Evolutionary conservation across 2,797 vertebrate species (phyloP).

Genomic region (Alexandromys oeconomus): DNA sequence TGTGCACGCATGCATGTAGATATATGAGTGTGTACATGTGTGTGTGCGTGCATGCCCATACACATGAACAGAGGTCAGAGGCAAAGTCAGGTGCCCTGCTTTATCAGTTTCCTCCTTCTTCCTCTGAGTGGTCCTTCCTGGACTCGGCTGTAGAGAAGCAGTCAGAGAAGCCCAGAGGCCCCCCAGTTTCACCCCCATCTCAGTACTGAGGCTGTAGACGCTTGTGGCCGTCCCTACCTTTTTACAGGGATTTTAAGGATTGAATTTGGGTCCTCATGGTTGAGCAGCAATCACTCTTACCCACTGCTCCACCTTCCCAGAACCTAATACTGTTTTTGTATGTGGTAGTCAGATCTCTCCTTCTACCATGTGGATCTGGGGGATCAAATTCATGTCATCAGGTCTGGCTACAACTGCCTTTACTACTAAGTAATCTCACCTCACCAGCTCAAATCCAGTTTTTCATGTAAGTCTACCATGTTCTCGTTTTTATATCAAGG

Average conservation of each 20-base stretch:
- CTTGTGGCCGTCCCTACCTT: background rate
- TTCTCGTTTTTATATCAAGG: no score
- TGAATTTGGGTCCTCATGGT: background rate
- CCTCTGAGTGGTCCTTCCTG: background rate
- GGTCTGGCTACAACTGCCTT: background rate
- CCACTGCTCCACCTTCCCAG: background rate
- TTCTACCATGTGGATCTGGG: background rate
- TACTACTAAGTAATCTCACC: background rate
- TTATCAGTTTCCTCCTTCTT: background rate
- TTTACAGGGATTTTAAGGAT: background rate
- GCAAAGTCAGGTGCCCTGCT: no score
- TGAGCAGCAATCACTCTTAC: background rate
- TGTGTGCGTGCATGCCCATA: no score
- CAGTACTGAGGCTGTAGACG: background rate
- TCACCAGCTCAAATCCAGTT: background rate
- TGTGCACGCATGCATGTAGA: background rate
- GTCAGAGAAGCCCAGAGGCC: background rate
- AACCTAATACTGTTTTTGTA: background rate
- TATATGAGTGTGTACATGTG: no score
- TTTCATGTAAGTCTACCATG: no score
- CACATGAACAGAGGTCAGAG: background rate
- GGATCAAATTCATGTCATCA: background rate
- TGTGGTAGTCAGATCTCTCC: background rate
- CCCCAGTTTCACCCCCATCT: background rate
- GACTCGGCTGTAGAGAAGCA: no score